phyloP scores from a whole-genome alignment of 2,888 invertebrate genomes.

The Blastobasis lacticolella region DNA sequence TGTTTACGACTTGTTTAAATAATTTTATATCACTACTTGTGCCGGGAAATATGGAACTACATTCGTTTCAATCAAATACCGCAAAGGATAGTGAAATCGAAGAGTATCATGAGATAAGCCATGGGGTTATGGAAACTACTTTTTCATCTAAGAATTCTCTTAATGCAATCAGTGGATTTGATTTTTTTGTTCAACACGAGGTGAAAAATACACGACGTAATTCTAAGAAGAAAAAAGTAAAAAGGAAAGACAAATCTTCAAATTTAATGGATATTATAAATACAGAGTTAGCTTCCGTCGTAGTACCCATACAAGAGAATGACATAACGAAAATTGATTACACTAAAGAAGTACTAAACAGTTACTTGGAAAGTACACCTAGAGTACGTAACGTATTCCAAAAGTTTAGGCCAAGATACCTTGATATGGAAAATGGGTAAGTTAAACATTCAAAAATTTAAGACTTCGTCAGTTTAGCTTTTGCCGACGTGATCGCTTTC shows the following conservation, averaged over 20 bases:
- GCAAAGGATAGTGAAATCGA: conserved; percentile 39
- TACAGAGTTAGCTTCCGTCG: conserved; percentile 37
- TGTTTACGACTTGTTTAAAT: too few relatives aligned
- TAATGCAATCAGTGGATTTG: conserved; percentile 32
- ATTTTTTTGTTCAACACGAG: conserved; percentile 48
- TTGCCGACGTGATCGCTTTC: too few relatives aligned
- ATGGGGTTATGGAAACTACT: conserved; percentile 25
- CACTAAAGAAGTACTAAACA: conserved; percentile 20
- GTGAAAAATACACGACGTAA: conserved; percentile 24
- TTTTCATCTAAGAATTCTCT: conserved; percentile 20
- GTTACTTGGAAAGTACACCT: conserved; percentile 26
- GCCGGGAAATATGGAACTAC: conserved; percentile 46
- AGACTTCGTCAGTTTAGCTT: too few relatives aligned
- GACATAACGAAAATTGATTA: conserved; percentile 29
- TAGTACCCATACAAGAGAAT: conserved; percentile 35
- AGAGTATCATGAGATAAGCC: conserved; percentile 55
- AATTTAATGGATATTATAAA: conserved; percentile 51
- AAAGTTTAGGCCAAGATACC: conserved; percentile 15
- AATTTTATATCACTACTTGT: too few relatives aligned
- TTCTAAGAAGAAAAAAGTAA: conserved; percentile 37
- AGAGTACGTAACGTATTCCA: conserved; percentile 19
- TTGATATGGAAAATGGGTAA: conserved; percentile 45
- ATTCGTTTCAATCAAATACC: conserved; percentile 25
- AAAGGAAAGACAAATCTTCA: conserved; percentile 29
- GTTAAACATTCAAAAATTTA: conserved; percentile 1